Evolutionary conservation across 2,797 vertebrate genomes (phyloP), one percentile per base, ranked within the genome.

Genomic region (Amniataba percoides): DNA sequence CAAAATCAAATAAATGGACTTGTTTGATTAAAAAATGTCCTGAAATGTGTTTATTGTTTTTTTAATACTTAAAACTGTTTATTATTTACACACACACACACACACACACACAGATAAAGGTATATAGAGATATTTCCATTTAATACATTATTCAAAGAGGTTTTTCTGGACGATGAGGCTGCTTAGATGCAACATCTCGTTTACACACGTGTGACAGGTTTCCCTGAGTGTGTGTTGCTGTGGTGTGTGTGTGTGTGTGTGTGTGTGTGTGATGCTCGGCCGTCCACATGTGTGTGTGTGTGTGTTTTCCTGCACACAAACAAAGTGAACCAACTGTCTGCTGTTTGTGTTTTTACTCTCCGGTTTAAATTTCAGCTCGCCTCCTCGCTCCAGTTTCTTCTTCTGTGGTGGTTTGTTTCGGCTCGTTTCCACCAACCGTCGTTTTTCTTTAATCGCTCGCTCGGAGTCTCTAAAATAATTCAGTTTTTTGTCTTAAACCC

Each of bases 401-500:
- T 13, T 51, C 48, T 42, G 23, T 56, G 51, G 19, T 51, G 10
- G 34, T 73, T 40, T 25, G 27, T 70, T 61, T 48, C 18, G 1
- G 12, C 21, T 34, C 2, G 0, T n/a, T 25, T n/a, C 49, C 6
- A 4, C 51, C 69, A 39, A 80, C 73, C 16, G 60, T 34, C 3
- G 19, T 58, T 74, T 79, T 42, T 72, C 57, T 66, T 55, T 39
- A 63, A 59, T 78, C 23, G 36, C 67, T 79, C 49, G 7, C 39
- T 14, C 31, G 1, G 46, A 59, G 23, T 18, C 62, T 79, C 59
- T 52, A 10, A 75, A 89, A 87, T 81, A 82, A 86, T 84, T 83
- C 67, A 23, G 56, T 79, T 90, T 87, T 77, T 77, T 86, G 80
- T 88, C 72, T 86, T 78, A 64, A 68, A 66, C 60, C 79, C 80